These are phyloP conservation scores for Cryptoprocta ferox DNA, from an alignment of 2,797 vertebrate species.

Conservation along the genomic window DNA sequence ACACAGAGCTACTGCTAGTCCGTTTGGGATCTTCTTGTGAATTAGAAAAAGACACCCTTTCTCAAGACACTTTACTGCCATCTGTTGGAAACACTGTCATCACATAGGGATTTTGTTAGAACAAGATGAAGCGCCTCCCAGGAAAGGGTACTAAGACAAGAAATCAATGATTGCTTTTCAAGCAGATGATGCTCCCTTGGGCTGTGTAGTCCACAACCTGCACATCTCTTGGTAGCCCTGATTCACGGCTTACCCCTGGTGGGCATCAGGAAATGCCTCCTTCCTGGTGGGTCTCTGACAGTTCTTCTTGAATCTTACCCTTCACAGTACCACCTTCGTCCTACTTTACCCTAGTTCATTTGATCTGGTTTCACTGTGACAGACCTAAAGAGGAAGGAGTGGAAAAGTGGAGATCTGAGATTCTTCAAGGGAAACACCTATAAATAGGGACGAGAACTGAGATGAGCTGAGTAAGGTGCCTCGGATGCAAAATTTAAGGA, in stretches of 20 bases:
- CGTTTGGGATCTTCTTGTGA: not conserved
- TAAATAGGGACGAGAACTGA: not conserved
- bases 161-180: not conserved
- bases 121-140: not conserved
- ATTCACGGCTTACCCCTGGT: not conserved
- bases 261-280: not conserved
- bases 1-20: not conserved
- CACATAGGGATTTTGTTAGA: not conserved
- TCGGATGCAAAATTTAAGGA: not conserved
- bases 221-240: not conserved
- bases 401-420: not conserved
- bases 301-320: not conserved
- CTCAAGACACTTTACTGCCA: constrained; percentile 47
- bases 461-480: not conserved
- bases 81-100: constrained; percentile 55
- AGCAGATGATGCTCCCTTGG: not conserved
- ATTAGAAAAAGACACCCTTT: not conserved
- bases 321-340: not conserved
- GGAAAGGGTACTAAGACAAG: not conserved
- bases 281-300: not conserved
- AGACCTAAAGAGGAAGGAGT: not conserved
- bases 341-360: not conserved
- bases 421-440: not conserved
- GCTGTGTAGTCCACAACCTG: not conserved
- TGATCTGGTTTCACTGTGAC: not conserved